These are phyloP conservation scores for Oreochromis tanganicae DNA, from an alignment of 2,113 vertebrate genomes.

Conservation along the genomic window DNA sequence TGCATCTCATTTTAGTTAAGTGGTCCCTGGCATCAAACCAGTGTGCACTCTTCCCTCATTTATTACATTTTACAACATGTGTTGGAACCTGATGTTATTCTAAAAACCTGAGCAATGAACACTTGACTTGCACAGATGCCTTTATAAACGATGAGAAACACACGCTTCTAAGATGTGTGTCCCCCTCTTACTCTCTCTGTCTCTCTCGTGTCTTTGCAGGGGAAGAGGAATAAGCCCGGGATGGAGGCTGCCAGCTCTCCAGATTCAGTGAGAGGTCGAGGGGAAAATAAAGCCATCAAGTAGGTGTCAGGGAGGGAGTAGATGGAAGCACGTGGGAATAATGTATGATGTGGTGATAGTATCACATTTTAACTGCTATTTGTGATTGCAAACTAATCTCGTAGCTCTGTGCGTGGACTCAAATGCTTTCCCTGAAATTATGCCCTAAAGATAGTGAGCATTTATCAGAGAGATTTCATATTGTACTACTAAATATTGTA, in stretches of 20 bases:
- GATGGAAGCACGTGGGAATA: conserved; percentile 33
- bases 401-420: neutral
- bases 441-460: neutral
- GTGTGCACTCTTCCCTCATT: conserved; percentile 25
- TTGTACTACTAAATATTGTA: neutral
- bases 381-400: conserved; percentile 19
- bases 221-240: conserved; percentile 93
- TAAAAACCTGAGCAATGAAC: conserved; percentile 35
- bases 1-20: conserved; percentile 35
- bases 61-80: conserved; percentile 39
- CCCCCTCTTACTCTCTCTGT: neutral
- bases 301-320: conserved; percentile 76
- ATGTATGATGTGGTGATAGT: conserved; percentile 29
- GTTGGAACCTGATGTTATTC: conserved; percentile 32
- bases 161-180: neutral
- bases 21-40: conserved; percentile 42
- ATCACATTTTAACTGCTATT: conserved; percentile 24
- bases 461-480: neutral
- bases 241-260: conserved; percentile 91
- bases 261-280: conserved; percentile 89
- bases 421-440: neutral
- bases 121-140: conserved; percentile 33
- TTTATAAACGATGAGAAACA: conserved; percentile 12
- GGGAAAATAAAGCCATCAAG: conserved; percentile 98
- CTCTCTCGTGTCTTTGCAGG: conserved; percentile 67